These are phyloP conservation scores for Cyclargus thomasi DNA, from an alignment of 1,140 invertebrate genomes.

Conservation along the genomic window DNA sequence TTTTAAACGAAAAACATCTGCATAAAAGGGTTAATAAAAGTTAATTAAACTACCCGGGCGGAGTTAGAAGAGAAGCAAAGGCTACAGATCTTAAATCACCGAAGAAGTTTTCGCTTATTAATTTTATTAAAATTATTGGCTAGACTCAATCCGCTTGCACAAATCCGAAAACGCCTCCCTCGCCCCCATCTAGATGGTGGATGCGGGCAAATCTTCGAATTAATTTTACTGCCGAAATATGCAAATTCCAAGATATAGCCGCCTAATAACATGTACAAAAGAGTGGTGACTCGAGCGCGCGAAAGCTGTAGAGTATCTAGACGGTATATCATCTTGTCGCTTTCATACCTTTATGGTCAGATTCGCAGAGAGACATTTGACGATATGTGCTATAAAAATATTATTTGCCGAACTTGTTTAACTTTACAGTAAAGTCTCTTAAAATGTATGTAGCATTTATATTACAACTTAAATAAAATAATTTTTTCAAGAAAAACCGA, in stretches of 20 bases:
- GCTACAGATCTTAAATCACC: not conserved
- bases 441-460: too few species aligned
- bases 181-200: conserved; percentile 45
- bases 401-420: too few species aligned
- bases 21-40: too few species aligned
- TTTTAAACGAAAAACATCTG: too few species aligned
- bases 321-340: not conserved
- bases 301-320: conserved; percentile 32
- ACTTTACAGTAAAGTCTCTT: too few species aligned
- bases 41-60: not conserved
- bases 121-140: conserved; percentile 38
- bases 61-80: not conserved
- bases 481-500: too few species aligned
- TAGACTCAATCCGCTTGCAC: conserved; percentile 52
- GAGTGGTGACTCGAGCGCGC: conserved; percentile 60
- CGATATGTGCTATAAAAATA: too few species aligned
- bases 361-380: not conserved
- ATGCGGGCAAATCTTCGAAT: conserved; percentile 76
- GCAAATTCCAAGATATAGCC: conserved; percentile 73
- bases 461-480: too few species aligned
- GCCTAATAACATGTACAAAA: conserved; percentile 73
- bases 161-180: conserved; percentile 57
- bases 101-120: conserved; percentile 5
- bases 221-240: conserved; percentile 76
- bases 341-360: conserved; percentile 2